Evolutionary conservation across 1,140 invertebrate genomes (phyloP).

Genomic region (Drosophila miranda): DNA sequence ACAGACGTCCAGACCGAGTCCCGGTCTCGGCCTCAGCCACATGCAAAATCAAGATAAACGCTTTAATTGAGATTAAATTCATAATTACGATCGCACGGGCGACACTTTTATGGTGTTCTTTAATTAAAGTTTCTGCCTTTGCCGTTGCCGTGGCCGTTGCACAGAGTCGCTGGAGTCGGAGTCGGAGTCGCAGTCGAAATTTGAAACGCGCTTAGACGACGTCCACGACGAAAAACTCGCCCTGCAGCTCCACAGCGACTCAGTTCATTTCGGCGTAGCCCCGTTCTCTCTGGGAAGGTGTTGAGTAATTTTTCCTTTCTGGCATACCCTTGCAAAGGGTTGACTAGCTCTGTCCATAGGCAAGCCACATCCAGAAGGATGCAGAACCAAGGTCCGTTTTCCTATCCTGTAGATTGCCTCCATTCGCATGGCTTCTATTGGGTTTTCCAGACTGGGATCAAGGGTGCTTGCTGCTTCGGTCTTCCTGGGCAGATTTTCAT

Average conservation of each 20-base stretch:
- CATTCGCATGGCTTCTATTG: too few relatives aligned
- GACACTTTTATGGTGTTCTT: slow-evolving; percentile 81
- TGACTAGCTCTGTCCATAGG: too few relatives aligned
- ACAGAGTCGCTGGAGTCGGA: slow-evolving; percentile 1
- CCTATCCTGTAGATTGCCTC: too few relatives aligned
- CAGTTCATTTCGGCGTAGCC: slow-evolving; percentile 15
- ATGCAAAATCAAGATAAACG: slow-evolving; percentile 77
- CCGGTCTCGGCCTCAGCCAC: slow-evolving; percentile 16
- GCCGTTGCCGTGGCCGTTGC: slow-evolving; percentile 23
- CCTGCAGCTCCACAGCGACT: slow-evolving; percentile 42
- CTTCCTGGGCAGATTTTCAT: slow-evolving; percentile 3
- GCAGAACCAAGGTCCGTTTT: too few relatives aligned
- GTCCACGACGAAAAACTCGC: slow-evolving; percentile 32
- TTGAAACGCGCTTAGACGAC: slow-evolving; percentile 67
- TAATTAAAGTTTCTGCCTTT: slow-evolving; percentile 72
- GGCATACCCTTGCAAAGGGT: too few relatives aligned
- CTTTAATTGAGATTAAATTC: slow-evolving; percentile 81
- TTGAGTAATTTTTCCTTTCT: slow-evolving; percentile 68
- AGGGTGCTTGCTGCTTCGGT: neutral
- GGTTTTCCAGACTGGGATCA: too few relatives aligned
- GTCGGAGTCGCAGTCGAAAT: slow-evolving; percentile 37
- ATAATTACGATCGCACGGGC: slow-evolving; percentile 79
- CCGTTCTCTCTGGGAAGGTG: slow-evolving; percentile 49
- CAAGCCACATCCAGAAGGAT: too few relatives aligned
- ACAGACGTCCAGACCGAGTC: slow-evolving; percentile 4